A percentile compares a stretch with the other conserved stretches of the same genome.
Evolutionary conservation across 2,113 vertebrate species (phyloP).

Genomic region (Empidonax traillii): DNA sequence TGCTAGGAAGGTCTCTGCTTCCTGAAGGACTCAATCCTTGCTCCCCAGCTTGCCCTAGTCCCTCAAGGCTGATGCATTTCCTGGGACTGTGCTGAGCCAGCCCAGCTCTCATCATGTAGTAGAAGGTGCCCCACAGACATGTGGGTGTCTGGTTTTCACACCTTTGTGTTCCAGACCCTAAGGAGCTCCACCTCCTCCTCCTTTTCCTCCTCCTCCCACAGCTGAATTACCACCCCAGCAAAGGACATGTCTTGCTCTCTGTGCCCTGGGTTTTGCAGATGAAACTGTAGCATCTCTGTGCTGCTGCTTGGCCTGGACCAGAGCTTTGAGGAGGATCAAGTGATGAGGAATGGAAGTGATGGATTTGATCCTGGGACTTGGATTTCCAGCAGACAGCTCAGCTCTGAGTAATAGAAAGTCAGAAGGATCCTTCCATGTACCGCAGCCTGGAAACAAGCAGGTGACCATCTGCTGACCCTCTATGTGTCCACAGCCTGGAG

Average conservation of each 20-base stretch:
- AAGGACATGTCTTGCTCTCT: background rate
- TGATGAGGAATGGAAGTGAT: no score
- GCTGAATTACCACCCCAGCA: background rate
- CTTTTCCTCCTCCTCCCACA: background rate
- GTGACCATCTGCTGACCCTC: background rate
- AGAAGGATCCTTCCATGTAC: background rate
- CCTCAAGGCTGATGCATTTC: background rate
- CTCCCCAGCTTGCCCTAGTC: background rate
- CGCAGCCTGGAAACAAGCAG: background rate
- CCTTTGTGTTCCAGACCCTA: background rate
- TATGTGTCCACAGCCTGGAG: fast-evolving
- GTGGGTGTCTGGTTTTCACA: fast-evolving
- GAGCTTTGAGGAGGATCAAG: background rate
- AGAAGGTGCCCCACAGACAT: background rate
- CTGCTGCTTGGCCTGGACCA: background rate
- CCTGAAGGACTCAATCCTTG: background rate
- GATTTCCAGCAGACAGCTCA: background rate
- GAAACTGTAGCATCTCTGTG: fast-evolving
- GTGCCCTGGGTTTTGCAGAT: background rate
- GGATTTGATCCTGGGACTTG: background rate
- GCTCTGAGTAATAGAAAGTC: background rate
- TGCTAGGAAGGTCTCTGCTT: background rate
- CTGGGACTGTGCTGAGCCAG: background rate
- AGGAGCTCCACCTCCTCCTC: background rate
- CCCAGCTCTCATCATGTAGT: fast-evolving